Evolutionary conservation across 2,888 invertebrate genomes (phyloP).

Genomic region (Rotaria sp.): DNA sequence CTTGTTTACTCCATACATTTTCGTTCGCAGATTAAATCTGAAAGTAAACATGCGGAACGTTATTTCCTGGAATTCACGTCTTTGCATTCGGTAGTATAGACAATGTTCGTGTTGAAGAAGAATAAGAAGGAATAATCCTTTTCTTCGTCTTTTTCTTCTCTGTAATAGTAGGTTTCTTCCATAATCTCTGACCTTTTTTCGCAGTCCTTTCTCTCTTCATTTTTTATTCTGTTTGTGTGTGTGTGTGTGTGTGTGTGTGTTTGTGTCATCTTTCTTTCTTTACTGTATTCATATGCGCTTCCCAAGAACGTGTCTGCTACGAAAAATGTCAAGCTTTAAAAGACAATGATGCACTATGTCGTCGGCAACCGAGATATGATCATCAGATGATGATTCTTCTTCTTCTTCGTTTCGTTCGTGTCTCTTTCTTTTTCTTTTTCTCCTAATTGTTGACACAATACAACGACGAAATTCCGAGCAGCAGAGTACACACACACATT

Average conservation of each 20-base stretch:
- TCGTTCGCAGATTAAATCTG: conserved; percentile 5
- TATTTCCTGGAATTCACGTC: not conserved
- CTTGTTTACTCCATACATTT: not conserved
- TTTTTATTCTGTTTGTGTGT: not conserved
- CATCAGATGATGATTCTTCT: conserved; percentile 19
- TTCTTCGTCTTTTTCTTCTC: not conserved
- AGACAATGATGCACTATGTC: not conserved
- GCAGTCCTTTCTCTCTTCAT: not conserved
- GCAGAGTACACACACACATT: not conserved
- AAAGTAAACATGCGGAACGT: not conserved
- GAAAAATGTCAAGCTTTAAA: conserved; percentile 22
- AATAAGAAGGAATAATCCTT: conserved; percentile 8
- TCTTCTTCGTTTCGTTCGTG: not conserved
- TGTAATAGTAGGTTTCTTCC: not conserved
- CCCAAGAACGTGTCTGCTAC: conserved; percentile 24
- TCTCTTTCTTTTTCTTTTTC: not conserved
- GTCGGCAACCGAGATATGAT: conserved; percentile 5
- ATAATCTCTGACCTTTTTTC: conserved; percentile 21
- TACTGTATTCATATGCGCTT: not conserved
- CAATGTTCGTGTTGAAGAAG: not conserved
- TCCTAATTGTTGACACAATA: conserved; percentile 18
- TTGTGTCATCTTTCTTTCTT: not conserved
- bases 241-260: not conserved
- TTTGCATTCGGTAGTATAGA: not conserved
- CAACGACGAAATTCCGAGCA: conserved; percentile 1